A percentile compares a stretch with the other conserved stretches of the same genome.
Conservation (phyloP, 1,140 invertebrate genomes). For the Drosophila nigrodunni region DNA sequence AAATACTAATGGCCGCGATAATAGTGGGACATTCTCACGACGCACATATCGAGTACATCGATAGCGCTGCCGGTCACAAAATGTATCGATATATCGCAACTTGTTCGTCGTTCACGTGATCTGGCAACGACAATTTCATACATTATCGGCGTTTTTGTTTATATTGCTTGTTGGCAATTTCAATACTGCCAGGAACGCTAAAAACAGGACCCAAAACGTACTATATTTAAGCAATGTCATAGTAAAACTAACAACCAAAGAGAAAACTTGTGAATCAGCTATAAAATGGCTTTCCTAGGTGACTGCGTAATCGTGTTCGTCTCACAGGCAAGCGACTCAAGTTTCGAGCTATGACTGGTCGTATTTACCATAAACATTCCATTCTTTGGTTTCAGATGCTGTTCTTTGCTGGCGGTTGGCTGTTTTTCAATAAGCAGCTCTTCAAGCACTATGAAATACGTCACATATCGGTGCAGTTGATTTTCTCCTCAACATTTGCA, state of each 20-base stretch:
- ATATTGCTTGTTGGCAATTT: slow-evolving; percentile 55
- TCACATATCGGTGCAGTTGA: slow-evolving; percentile 96
- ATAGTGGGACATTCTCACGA: too few species aligned
- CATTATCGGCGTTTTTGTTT: slow-evolving; percentile 51
- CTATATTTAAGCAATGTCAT: slow-evolving; percentile 54
- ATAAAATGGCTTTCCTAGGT: slow-evolving; percentile 88
- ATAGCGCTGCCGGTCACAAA: not conserved
- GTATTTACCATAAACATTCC: not conserved
- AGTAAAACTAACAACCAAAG: slow-evolving; percentile 32
- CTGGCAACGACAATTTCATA: slow-evolving; percentile 26
- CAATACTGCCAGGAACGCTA: slow-evolving; percentile 11
- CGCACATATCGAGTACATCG: too few species aligned
- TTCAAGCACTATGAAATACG: slow-evolving; percentile 99
- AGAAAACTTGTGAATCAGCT: slow-evolving; percentile 25
- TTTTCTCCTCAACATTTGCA: slow-evolving; percentile 98
- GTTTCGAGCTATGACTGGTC: not conserved
- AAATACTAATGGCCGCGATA: not conserved
- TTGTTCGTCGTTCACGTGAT: not conserved
- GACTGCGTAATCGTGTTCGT: slow-evolving; percentile 89
- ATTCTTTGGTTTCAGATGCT: slow-evolving; percentile 87
- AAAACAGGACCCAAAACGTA: slow-evolving; percentile 7
- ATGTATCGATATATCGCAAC: not conserved
- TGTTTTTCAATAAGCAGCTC: slow-evolving; percentile 99
- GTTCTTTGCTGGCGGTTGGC: slow-evolving; percentile 98
- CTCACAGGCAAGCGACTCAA: slow-evolving; percentile 87